Base-by-base conservation (phyloP, 2,888 invertebrate species). In the Andrena dorsata region DNA sequence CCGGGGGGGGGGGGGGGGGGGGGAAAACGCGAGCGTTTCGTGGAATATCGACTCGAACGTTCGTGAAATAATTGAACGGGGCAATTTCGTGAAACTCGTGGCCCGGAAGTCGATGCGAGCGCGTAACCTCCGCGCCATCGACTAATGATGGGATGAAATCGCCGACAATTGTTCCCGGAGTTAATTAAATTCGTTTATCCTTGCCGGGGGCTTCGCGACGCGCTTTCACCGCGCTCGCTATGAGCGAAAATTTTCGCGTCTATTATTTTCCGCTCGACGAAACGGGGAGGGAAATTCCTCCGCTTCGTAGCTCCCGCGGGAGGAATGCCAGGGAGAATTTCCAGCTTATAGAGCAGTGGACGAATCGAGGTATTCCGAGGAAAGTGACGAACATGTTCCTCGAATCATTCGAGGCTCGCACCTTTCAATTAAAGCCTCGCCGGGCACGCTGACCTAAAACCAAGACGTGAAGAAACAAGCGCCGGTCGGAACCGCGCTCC, bases 1-100 rank as follows among this genome's bases (percentile, higher is more conserved):
- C 16, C 2, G 4, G 2, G 13, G 1, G 0, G 35, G 30, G 13
- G 1, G 0, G 35, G 30, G 13, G 1, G 0, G 35, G 13, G 1
- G 0, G 35, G 30, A 41, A 61, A 49, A 16, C 10, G 23, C 30
- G 8, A 63, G 20, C 35, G 60, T 72, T 65, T 64, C 58, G 16
- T 3, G n/a, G 30, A 23, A 47, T 32, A 56, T 26, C 10, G 30
- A 47, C n/a, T 10, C 23, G 56, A 76, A 32, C 23, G 51, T 30
- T 16, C 23, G 35, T 75, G 74, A 74, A 74, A 76, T 76, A 75
- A 66, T 77, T 77, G 65, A 75, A 30, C 75, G 75, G 75, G 23
- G 61, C 61, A 61, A 61, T 78, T 78, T 78, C 30, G 66, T 23
- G 60, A 32, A 47, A 32, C 23, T 41, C 20, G 32, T n/a, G 23